Evolutionary conservation across 2,797 vertebrate species (phyloP), one percentile per base, ranked within the genome.

Genomic region (Buceros bicornis): DNA sequence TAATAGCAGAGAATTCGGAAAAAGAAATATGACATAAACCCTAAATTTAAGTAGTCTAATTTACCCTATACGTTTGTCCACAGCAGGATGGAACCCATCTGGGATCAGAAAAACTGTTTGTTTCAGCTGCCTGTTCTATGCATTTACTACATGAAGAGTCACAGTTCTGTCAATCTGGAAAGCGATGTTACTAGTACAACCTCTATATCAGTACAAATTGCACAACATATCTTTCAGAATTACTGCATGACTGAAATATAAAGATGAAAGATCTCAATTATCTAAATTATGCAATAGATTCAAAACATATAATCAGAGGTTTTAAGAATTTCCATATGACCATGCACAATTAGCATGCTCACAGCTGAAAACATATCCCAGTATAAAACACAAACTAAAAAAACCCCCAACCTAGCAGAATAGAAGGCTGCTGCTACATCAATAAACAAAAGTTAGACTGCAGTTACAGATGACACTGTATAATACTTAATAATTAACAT

Each of bases 111-210:
- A 86, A 93, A 21, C 58, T 86, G 66, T 74, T 95, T 91, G 35
- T 84, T 86, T 94, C 60, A 91, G 62, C 77, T 95, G 89, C 82
- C 91, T 90, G 88, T 70, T 47, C 71, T 42, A 54, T 3, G 21
- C 10, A 0, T 87, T 88, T 92, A 81, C 89, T 90, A 89, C 66
- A 70, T 8, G 77, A 94, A 84, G 22, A 95, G 83, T 60, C 77
- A 91, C 81, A 93, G 45, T 66, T 86, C 85, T 66, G 82, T 58
- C 95, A 94, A 70, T 90, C 66, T 93, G 87, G 77, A 80, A 90
- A 92, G 80, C 60, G n/a, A 80, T 76, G 94, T 77, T 67, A 91
- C 64, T 76, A 88, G 54, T 67, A 78, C 29, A 85, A 80, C 42
- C 45, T 74, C 84, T 88, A 61, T n/a, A 74, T 83, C 61, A 86